Base-by-base conservation (phyloP, 1,140 invertebrate species). In the Drosophila sp. region DNA sequence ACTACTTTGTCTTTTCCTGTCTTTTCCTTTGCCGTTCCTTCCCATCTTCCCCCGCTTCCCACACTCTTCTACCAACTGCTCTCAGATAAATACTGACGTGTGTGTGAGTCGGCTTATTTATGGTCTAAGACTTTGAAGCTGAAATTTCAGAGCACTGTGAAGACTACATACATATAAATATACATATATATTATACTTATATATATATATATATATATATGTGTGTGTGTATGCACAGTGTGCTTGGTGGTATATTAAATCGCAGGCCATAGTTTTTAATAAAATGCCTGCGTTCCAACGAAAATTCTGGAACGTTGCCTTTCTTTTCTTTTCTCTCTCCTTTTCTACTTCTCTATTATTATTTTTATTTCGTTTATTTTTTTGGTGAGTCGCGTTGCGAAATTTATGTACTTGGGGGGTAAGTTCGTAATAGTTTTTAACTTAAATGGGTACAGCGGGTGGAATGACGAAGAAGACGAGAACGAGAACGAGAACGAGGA, bases 341-440 rank as follows among this genome's bases (percentile, higher is more conserved):
- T 6, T 25, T 4, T n/a, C 32, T 38, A 9, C 8, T 38, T 29
- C 8, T 46, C 21, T 25, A 3, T 7, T 16, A 11, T 53, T 59
- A 13, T 45, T 38, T 18, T 32, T n/a, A 14, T 51, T 43, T 21
- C 29, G 38, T 48, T 29, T 57, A 56, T 11, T 36, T 57, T 48
- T 40, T 71, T 46, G 6, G n/a, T 40, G 11, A 7, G 1, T 8
- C 11, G 29, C 7, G 27, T 32, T 5, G 63, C 38, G 32, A 43
- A 87, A 86, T 86, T 87, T 86, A 86, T 86, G 82, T 86, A 86
- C 78, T 87, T 66, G 74, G 64, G 73, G n/a, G 78, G 70, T 45
- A 78, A 79, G 64, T 45, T 77, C 67, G 71, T 81, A 86, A 86
- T 86, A 86, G 83, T 86, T 86, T 86, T 86, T 78, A 86, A 87